phyloP scores from a whole-genome alignment of 37 sponge, comb jelly and placozoan genomes.

The Hormiphora californensis region DNA sequence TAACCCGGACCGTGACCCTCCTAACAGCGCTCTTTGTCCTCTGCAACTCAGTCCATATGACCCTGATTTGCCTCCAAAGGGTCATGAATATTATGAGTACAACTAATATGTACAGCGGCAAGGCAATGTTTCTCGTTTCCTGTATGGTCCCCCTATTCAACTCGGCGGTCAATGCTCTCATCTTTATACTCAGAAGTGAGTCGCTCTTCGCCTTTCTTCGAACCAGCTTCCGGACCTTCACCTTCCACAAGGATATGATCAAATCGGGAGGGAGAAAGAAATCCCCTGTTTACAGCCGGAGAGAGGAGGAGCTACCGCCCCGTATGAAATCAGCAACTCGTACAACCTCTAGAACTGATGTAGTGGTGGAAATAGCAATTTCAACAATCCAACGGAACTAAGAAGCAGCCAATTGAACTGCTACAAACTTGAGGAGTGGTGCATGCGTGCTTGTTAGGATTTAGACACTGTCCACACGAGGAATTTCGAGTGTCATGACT shows the following conservation, averaged over 20 bases:
- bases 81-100: background rate
- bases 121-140: conserved; percentile 6
- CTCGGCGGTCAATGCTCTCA: background rate
- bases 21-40: conserved; percentile 11
- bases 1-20: background rate
- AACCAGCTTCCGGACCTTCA: too few species aligned
- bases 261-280: too few species aligned
- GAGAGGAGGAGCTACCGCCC: too few species aligned
- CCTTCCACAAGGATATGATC: too few species aligned
- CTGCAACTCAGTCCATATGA: conserved; percentile 14
- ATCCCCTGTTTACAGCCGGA: too few species aligned
- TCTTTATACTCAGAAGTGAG: conserved; percentile 28
- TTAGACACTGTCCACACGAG: too few species aligned
- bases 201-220: background rate
- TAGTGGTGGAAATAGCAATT: background rate
- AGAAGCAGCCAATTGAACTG: too few species aligned
- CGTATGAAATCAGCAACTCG: too few species aligned
- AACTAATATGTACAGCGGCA: background rate
- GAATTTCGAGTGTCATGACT: too few species aligned
- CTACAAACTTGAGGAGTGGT: too few species aligned
- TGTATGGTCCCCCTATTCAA: conserved; percentile 43
- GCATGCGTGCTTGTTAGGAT: too few species aligned
- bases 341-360: too few species aligned
- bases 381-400: background rate
- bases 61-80: background rate